Conservation (phyloP, 2,113 vertebrate species). For the Gopherus flavomarginatus region DNA sequence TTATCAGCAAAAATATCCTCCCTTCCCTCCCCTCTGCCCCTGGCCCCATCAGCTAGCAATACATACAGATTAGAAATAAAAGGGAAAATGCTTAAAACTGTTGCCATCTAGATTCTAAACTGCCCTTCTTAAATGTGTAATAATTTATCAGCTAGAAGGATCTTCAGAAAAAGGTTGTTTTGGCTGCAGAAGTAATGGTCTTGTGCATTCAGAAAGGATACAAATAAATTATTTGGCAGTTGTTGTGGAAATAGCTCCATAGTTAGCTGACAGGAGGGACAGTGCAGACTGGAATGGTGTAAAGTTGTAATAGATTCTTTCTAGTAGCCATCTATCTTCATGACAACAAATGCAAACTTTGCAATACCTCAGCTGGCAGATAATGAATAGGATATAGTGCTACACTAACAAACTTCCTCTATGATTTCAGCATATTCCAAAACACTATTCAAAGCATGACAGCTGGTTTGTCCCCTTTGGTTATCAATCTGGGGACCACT, state of each 20-base stretch:
- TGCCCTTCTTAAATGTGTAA: not conserved
- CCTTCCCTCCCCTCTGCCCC: not conserved
- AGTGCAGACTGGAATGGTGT: constrained; percentile 11
- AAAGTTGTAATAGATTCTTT: constrained; percentile 31
- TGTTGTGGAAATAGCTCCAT: constrained; percentile 51
- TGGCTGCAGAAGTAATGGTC: constrained; percentile 23
- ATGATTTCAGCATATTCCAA: constrained; percentile 10
- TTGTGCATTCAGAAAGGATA: constrained; percentile 31
- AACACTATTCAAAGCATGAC: not conserved
- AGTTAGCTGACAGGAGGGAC: constrained; percentile 30
- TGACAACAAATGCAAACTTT: constrained; percentile 45
- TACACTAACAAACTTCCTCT: constrained; percentile 30
- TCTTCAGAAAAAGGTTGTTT: constrained; percentile 47
- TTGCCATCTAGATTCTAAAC: not conserved
- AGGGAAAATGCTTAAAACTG: not conserved
- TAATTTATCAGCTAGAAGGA: constrained; percentile 33
- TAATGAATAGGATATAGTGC: not conserved
- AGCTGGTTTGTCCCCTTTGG: not conserved
- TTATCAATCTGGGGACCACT: not conserved
- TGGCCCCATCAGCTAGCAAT: not conserved
- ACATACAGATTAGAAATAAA: not conserved
- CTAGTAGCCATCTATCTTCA: constrained; percentile 23
- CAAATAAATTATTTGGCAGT: constrained; percentile 22
- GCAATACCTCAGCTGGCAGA: not conserved
- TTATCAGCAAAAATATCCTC: not conserved